Evolutionary conservation across 1,140 invertebrate species (phyloP).

Genomic region (Copidosoma floridanum): DNA sequence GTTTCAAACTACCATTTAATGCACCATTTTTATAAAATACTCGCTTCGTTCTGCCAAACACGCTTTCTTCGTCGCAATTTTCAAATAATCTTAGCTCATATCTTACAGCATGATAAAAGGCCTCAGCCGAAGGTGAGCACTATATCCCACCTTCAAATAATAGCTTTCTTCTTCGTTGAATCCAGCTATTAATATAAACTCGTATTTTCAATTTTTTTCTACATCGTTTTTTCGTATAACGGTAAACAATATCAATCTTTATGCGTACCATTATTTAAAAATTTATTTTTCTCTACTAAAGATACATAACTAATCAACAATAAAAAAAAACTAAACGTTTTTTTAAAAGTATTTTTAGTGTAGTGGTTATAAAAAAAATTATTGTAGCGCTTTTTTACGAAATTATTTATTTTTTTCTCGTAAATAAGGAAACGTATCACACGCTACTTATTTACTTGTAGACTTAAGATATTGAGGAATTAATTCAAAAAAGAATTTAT

Average conservation of each 20-base stretch:
- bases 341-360: not conserved
- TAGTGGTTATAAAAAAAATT: conserved; percentile 12
- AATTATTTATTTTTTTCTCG: not conserved
- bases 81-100: conserved; percentile 24
- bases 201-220: too few species aligned
- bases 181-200: too few species aligned
- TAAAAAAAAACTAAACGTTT: not conserved
- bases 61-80: conserved; percentile 5
- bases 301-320: not conserved
- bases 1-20: conserved; percentile 19
- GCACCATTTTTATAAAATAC: conserved; percentile 28
- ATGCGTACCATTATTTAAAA: not conserved
- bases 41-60: not conserved
- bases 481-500: not conserved
- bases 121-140: conserved; percentile 20
- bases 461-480: not conserved
- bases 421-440: not conserved
- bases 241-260: too few species aligned
- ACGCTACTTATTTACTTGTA: not conserved
- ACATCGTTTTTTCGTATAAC: too few species aligned
- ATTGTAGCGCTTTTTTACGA: conserved; percentile 4
- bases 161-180: too few species aligned
- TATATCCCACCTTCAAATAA: conserved; percentile 5
- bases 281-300: not conserved
- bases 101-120: conserved; percentile 27